Evolutionary conservation across 2,113 vertebrate species (phyloP), one percentile per base, ranked within the genome.

Genomic region (Etheostoma cragini): DNA sequence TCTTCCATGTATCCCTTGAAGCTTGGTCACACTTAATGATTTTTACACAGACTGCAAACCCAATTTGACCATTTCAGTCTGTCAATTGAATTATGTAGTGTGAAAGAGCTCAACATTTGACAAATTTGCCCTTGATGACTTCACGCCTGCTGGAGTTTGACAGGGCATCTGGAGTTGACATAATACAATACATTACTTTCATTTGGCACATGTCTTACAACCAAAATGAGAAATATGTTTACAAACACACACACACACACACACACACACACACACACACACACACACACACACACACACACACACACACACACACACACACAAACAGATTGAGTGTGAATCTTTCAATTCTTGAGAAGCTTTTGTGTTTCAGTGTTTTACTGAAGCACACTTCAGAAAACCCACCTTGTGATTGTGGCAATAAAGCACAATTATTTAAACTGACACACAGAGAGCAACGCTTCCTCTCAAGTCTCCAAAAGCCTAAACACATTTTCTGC

Each of bases 111-210:
- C 50, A 54, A 19, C 26, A 60, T 64, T 62, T 57, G 77, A 81
- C 11, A 56, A 35, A 76, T 85, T 38, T 47, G 16, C 52, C 45
- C 45, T 78, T 45, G 17, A 74, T 62, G 63, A 81, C 69, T 68
- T 56, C 49, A 73, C 26, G 65, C 38, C 22, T 74, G 21, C n/a
- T 46, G 57, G 47, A 42, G 22, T 57, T 21, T 72, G 54, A 74
- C 21, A 58, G 60, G 10, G 47, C 47, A 42, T 30, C 64, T 65
- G 47, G 42, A 8, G 35, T 76, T 12, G 30, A 82, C 22, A 69
- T 52, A n/a, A 84, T 73, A 53, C 17, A 50, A 50, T 50, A n/a
- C 8, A 70, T 83, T 80, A 1, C 8, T 54, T 42, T 56, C 3
- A 26, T 72, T 76, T 38, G 16, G 8, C 24, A 60, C 35, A 53